Conservation (phyloP, 2,113 vertebrate genomes). For the Campylomormyrus tamandua region DNA sequence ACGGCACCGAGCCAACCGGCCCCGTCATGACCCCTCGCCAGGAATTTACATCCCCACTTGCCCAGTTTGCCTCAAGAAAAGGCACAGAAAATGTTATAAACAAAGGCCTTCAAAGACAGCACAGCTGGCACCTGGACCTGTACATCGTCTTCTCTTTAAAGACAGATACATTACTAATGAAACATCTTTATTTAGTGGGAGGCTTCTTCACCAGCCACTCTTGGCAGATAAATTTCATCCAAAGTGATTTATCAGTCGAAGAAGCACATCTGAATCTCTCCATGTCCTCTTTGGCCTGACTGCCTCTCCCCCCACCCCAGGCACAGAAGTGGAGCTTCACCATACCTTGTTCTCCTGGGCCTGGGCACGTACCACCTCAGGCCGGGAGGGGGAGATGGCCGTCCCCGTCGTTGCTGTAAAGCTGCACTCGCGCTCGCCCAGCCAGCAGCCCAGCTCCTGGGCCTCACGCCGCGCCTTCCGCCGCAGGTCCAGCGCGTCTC, state of each 20-base stretch:
- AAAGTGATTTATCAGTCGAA: background rate
- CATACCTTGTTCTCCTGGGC: slow-evolving; percentile 91
- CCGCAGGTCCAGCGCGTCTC: slow-evolving; percentile 63
- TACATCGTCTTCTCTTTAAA: background rate
- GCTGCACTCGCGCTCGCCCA: slow-evolving; percentile 70
- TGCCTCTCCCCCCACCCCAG: background rate
- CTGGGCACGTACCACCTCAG: slow-evolving; percentile 76
- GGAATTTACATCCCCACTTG: background rate
- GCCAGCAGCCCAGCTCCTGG: slow-evolving; percentile 66
- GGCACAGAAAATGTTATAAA: background rate
- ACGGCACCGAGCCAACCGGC: background rate
- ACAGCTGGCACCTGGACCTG: background rate
- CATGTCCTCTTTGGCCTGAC: background rate
- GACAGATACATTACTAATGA: background rate
- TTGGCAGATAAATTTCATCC: background rate
- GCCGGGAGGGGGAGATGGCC: slow-evolving; percentile 73
- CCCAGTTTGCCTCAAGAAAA: background rate
- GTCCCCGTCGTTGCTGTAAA: slow-evolving; percentile 53
- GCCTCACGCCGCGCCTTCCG: slow-evolving; percentile 66
- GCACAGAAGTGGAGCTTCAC: background rate
- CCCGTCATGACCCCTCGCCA: background rate
- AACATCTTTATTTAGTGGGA: background rate
- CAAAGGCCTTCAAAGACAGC: background rate
- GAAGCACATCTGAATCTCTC: background rate
- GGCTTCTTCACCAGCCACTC: background rate